These are phyloP conservation scores for Diaprepes abbreviatus DNA, from an alignment of 2,888 invertebrate species.

Conservation along the genomic window DNA sequence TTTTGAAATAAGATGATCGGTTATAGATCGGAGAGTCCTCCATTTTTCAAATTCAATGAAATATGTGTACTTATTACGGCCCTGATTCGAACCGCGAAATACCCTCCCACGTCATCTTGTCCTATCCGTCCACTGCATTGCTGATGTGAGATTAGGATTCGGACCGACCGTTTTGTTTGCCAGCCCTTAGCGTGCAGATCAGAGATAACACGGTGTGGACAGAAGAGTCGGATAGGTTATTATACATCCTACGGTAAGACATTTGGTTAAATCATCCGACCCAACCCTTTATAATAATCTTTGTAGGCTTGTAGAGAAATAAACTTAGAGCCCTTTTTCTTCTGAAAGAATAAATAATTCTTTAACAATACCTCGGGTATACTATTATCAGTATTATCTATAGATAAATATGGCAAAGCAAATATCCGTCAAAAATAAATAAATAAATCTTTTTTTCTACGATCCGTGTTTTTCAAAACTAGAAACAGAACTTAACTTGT, in stretches of 20 bases:
- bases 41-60: too few species aligned
- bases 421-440: too few species aligned
- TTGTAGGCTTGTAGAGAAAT: too few species aligned
- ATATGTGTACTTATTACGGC: neutral
- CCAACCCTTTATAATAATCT: neutral
- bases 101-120: slow-evolving; percentile 18
- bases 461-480: too few species aligned
- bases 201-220: slow-evolving; percentile 7
- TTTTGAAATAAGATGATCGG: too few species aligned
- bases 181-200: slow-evolving; percentile 10
- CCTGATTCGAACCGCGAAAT: slow-evolving; percentile 8
- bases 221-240: slow-evolving; percentile 9
- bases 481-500: too few species aligned
- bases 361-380: too few species aligned
- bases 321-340: too few species aligned
- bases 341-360: neutral
- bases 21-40: too few species aligned
- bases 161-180: slow-evolving; percentile 1
- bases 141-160: slow-evolving; percentile 22
- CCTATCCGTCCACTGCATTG: slow-evolving; percentile 26
- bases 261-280: neutral
- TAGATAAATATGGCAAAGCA: too few species aligned
- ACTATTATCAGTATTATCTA: too few species aligned
- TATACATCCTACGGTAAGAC: neutral
- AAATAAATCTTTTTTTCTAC: too few species aligned